phyloP scores from a whole-genome alignment of 2,888 invertebrate genomes.

The Leptura quadrifasciata region DNA sequence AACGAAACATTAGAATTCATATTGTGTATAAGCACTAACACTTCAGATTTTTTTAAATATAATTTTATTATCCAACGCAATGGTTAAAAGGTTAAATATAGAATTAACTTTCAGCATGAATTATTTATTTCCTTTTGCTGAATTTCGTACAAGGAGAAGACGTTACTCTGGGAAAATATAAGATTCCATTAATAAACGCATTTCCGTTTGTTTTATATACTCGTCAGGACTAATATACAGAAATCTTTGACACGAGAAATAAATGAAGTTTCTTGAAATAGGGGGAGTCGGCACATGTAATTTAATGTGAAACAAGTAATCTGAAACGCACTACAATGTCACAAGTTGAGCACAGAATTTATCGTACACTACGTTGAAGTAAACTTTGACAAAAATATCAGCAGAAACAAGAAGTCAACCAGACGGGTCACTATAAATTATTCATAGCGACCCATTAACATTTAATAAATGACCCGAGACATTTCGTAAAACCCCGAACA shows the following conservation, averaged over 20 bases:
- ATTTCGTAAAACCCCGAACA: background rate
- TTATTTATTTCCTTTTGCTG: background rate
- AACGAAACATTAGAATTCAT: too few species aligned
- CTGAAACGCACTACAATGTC: background rate
- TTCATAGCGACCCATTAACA: slow-evolving; percentile 14
- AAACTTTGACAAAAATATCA: slow-evolving; percentile 8
- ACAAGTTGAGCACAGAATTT: background rate
- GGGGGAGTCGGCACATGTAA: background rate
- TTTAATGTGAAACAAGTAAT: background rate
- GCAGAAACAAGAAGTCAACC: slow-evolving; percentile 8
- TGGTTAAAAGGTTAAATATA: background rate
- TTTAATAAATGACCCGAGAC: slow-evolving; percentile 28
- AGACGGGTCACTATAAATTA: slow-evolving; percentile 18
- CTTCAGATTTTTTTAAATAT: background rate
- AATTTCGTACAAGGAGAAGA: background rate
- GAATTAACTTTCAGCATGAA: background rate
- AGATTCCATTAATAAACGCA: background rate
- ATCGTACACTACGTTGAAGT: background rate
- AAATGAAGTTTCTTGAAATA: background rate
- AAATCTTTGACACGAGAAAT: background rate
- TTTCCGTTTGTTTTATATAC: background rate
- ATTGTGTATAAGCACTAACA: too few species aligned
- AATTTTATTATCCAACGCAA: background rate
- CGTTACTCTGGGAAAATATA: background rate
- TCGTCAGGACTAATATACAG: background rate